A percentile compares a stretch with the other conserved stretches of the same genome.
These are phyloP conservation scores for Lasius platythorax DNA, from an alignment of 2,888 invertebrate genomes.

Conservation along the genomic window DNA sequence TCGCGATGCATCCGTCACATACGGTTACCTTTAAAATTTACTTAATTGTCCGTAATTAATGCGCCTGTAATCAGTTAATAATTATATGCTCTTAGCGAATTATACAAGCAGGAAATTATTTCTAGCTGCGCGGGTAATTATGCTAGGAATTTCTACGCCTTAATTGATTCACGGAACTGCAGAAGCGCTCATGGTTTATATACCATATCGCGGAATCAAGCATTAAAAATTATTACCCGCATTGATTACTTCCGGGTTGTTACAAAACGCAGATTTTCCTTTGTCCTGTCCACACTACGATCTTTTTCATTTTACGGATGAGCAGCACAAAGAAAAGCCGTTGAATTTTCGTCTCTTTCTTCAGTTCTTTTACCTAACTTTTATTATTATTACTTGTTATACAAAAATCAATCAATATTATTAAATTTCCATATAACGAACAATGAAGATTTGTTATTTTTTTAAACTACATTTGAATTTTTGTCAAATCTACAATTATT, in stretches of 20 bases:
- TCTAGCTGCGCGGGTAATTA: slow-evolving; percentile 49
- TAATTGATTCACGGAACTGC: slow-evolving; percentile 57
- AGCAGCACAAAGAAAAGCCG: neutral
- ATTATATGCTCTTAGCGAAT: slow-evolving; percentile 54
- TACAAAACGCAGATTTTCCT: slow-evolving; percentile 43
- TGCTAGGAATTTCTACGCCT: slow-evolving; percentile 46
- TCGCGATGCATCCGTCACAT: slow-evolving; percentile 53
- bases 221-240: slow-evolving; percentile 52
- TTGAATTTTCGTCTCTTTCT: neutral
- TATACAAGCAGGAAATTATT: slow-evolving; percentile 62
- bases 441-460: neutral
- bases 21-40: slow-evolving; percentile 54
- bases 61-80: slow-evolving; percentile 60
- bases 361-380: neutral
- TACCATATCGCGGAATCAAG: slow-evolving; percentile 56
- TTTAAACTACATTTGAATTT: neutral
- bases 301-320: slow-evolving; percentile 10
- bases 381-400: neutral
- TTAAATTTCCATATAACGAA: neutral
- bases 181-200: slow-evolving; percentile 48
- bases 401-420: neutral
- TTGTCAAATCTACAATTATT: neutral
- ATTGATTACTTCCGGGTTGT: slow-evolving; percentile 54
- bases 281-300: neutral
- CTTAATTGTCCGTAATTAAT: slow-evolving; percentile 63